Conservation (phyloP, 2,888 invertebrate genomes). For the Ennomos fuscantarius region DNA sequence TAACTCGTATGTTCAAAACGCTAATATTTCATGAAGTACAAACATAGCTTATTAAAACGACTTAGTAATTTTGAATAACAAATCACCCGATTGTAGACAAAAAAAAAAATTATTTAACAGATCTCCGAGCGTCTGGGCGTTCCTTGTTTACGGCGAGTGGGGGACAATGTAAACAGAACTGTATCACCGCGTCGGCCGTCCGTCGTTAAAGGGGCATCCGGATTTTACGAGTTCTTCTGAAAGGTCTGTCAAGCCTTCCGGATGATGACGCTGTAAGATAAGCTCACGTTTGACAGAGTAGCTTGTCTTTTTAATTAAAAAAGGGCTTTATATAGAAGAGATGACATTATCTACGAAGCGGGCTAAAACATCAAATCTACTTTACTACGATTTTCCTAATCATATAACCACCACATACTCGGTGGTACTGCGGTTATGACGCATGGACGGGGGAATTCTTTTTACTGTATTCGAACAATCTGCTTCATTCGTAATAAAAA, state of each 20-base stretch:
- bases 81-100: conserved; percentile 11
- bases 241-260: conserved; percentile 23
- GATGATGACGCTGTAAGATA: conserved; percentile 9
- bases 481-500: too few species aligned
- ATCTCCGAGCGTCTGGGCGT: conserved; percentile 24
- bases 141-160: conserved; percentile 35
- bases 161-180: conserved; percentile 41
- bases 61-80: not conserved
- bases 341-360: conserved; percentile 2
- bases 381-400: too few species aligned
- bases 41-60: too few species aligned
- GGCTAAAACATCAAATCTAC: too few species aligned
- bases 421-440: too few species aligned
- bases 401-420: too few species aligned
- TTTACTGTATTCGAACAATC: too few species aligned
- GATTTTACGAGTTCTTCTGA: conserved; percentile 37
- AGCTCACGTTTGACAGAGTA: not conserved
- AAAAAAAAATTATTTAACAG: conserved; percentile 18
- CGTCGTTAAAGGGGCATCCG: conserved; percentile 35
- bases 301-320: not conserved
- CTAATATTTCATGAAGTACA: too few species aligned
- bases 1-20: too few species aligned
- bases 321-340: not conserved
- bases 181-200: too few species aligned
- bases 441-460: too few species aligned